These are phyloP conservation scores for Candidula unifasciata DNA, from an alignment of 2,888 invertebrate genomes.

Conservation along the genomic window DNA sequence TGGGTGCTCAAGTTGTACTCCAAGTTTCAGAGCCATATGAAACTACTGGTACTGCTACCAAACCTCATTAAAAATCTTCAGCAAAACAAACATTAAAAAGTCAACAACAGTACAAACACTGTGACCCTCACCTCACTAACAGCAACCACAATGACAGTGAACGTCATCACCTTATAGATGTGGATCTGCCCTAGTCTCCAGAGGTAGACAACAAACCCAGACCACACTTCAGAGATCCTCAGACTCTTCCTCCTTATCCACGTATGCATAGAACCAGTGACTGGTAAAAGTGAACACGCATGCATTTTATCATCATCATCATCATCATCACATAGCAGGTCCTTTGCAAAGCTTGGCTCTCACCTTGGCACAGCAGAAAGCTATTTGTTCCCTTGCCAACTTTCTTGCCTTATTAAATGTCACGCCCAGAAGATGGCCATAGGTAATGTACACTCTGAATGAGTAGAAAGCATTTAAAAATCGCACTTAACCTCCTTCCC, in stretches of 20 bases:
- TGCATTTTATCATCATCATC: neutral
- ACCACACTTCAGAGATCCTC: constrained; percentile 58
- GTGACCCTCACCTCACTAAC: constrained; percentile 67
- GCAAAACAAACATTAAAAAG: neutral
- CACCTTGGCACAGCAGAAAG: no score
- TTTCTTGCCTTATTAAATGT: no score
- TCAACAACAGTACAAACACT: neutral
- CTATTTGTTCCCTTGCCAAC: no score
- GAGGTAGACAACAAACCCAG: constrained; percentile 77
- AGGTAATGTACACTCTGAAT: no score
- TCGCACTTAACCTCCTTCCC: no score
- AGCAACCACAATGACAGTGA: constrained; percentile 74
- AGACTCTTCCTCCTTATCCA: constrained; percentile 29
- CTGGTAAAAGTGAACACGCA: neutral
- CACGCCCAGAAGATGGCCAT: no score
- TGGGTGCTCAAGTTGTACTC: no score
- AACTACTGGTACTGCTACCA: no score
- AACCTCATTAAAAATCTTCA: no score
- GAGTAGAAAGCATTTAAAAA: no score
- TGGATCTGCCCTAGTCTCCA: constrained; percentile 95
- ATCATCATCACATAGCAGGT: no score
- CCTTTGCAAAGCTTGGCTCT: neutral
- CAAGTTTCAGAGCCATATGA: no score
- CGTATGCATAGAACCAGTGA: constrained; percentile 45
- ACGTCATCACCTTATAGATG: constrained; percentile 86